Evolutionary conservation across 2,113 vertebrate genomes (phyloP), one percentile per base, ranked within the genome.

Genomic region (Hipposideros armiger): DNA sequence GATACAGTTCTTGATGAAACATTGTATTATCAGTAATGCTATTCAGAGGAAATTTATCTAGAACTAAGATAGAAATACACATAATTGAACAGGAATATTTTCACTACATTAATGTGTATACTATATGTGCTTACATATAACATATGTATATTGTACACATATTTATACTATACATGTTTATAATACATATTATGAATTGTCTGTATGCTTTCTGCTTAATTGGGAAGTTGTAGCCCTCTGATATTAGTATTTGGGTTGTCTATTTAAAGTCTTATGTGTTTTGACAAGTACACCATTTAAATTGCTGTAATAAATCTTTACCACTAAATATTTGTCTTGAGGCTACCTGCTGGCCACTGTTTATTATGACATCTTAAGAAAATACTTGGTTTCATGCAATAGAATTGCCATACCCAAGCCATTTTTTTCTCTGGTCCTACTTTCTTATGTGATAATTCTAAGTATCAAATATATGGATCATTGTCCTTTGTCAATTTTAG

Each of bases 401-500:
- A 74, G 47, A 82, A 78, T 86, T 94, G 8, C 7, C 32, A 20
- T 40, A 28, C 47, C 10, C 30, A 81, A 50, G 50, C 30, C 10
- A 47, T 28, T 45, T 97, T 45, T 95, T 66, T 56, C 28, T 87
- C 45, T 67, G 40, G 40, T 76, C 58, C 22, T 50, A 30, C 26
- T 62, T 76, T 90, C 54, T 92, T 87, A 17, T 47, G 7, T 87
- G 72, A 93, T 32, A 85, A 94, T 78, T 70, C 22, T 74, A 76
- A 96, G 67, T 90, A 84, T 91, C 54, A 90, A 89, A 81, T 50
- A 54, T 90, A 50, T 67, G 22, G 19, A 92, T 73, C 36, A 47
- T 54, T 92, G 52, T 83, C 45, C 87, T 94, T 97, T 91, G 45
- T 84, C 95, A 99, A 91, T 95, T 98, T 96, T 93, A 98, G 99